Evolutionary conservation across 2,113 vertebrate genomes (phyloP).

Genomic region (Psammodynastes pulverulentus): DNA sequence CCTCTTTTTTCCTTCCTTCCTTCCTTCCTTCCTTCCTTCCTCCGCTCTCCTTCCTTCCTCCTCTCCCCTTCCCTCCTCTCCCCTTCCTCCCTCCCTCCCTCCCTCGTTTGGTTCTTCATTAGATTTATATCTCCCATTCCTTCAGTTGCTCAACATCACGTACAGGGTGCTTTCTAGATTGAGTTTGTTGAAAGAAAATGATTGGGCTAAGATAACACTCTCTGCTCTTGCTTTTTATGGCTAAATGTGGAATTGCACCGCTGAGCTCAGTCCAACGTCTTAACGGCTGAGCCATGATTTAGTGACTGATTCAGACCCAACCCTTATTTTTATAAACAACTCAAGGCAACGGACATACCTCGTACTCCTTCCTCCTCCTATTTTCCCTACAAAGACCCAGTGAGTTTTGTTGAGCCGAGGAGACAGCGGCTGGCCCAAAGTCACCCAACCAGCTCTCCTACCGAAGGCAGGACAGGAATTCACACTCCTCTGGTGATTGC

Average conservation of each 20-base stretch:
- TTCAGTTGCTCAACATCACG: neutral
- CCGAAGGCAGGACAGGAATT: no score
- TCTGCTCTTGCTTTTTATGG: neutral
- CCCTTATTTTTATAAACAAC: neutral
- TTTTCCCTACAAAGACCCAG: no score
- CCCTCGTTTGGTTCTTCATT: neutral
- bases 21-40: accelerated
- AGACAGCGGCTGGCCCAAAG: no score
- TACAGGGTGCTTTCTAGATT: neutral
- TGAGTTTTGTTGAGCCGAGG: no score
- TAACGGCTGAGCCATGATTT: neutral
- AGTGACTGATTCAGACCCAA: neutral
- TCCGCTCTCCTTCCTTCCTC: no score
- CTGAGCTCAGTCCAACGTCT: neutral
- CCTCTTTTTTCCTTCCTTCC: no score
- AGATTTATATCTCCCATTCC: neutral
- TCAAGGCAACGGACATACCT: neutral
- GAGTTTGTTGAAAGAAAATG: neutral
- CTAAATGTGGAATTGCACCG: neutral
- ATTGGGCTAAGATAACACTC: neutral
- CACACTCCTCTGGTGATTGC: no score
- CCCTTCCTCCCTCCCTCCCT: no score
- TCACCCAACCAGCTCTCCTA: no score
- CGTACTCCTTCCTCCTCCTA: no score
- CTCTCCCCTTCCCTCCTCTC: no score